phyloP scores from a whole-genome alignment of 2,888 invertebrate genomes.

The Meteorus cinctellus region DNA sequence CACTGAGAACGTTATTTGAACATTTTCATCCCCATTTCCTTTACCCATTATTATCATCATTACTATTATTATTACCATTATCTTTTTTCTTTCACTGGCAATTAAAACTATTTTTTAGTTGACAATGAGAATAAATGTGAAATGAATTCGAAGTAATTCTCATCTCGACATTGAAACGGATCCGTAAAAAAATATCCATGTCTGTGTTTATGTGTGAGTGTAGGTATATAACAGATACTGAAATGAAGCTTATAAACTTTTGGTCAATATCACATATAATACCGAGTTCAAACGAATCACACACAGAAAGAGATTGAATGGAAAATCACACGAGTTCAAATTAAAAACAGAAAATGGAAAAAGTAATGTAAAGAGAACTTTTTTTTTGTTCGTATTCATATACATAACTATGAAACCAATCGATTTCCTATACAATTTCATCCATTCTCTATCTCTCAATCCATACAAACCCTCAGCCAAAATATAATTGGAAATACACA shows the following conservation, averaged over 20 bases:
- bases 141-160: neutral
- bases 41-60: neutral
- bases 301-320: neutral
- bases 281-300: neutral
- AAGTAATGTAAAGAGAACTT: neutral
- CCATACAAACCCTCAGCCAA: neutral
- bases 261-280: neutral
- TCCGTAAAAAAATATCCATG: neutral
- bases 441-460: too few relatives aligned
- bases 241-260: neutral
- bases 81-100: neutral
- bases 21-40: too few relatives aligned
- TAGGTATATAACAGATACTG: neutral
- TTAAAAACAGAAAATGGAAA: neutral
- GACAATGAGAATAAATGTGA: neutral
- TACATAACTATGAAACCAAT: too few relatives aligned
- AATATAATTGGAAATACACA: neutral
- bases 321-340: neutral
- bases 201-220: neutral
- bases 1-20: neutral
- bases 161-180: constrained; percentile 20
- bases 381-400: too few relatives aligned
- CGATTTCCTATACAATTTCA: too few relatives aligned
- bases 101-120: neutral
- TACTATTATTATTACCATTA: neutral